Evolutionary conservation across 2,888 invertebrate species (phyloP), one percentile per base, ranked within the genome.

Genomic region (Choreutis nemorana): DNA sequence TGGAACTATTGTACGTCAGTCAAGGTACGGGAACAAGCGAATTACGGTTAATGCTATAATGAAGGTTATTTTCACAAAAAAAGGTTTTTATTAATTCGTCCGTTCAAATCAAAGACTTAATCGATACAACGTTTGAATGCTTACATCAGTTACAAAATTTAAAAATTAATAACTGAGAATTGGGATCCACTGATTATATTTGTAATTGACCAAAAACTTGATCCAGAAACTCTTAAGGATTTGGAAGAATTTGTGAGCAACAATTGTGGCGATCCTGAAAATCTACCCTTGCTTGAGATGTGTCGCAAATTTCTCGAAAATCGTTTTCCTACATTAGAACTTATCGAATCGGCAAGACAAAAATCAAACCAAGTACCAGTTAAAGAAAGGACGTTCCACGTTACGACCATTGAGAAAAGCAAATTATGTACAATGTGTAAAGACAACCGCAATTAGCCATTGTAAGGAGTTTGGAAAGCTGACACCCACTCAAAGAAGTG

Each of bases 141-240:
- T 9, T 22, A 4, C 8, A 22, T 10, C 8, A 10, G 5, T 22
- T 22, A 22, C 8, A 22, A n/a, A 22, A 22, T 10, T n/a, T 22
- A 4, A 9, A 22, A n/a, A 4, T 22, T 9, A 8, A 4, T 8
- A n/a, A 9, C 2, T 6, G 33, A 32, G 11, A 33, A 35, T 29
- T 39, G 34, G 38, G 37, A 41, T 31, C 33, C 38, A 7, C 13
- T 34, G 7, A 26, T 36, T 10, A 31, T 39, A 14, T 39, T 33
- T 30, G 31, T 37, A 5, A 22, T 34, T 1, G 21, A 31, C 9
- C 35, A 35, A 26, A 41, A 39, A 20, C 30, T 39, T 22, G 36
- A 39, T 22, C 23, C 27, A 15, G 39, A 39, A 23, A 28, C 34
- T 11, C 36, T 28, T 12, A 36, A 34, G 27, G 32, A 31, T 2